These are phyloP conservation scores for Eulemur coronatus DNA, from an alignment of 2,797 vertebrate species.

Conservation along the genomic window DNA sequence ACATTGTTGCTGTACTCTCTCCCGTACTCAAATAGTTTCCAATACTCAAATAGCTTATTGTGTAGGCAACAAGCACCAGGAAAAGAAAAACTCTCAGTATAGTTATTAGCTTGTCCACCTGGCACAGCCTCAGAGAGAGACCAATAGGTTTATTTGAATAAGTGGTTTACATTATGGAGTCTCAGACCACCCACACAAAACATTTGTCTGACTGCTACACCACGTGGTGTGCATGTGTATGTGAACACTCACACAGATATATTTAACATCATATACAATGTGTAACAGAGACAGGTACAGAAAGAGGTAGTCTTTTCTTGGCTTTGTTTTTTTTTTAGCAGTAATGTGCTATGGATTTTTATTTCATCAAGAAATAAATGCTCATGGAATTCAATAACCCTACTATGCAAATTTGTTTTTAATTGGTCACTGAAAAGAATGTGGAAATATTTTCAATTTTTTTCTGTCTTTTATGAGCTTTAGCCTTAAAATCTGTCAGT, in stretches of 20 bases:
- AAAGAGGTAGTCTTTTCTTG: neutral
- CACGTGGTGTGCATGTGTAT: neutral
- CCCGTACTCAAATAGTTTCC: neutral
- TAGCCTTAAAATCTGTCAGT: neutral
- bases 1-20: neutral
- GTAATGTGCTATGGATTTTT: neutral
- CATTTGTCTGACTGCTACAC: neutral
- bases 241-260: neutral
- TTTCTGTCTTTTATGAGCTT: neutral
- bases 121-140: neutral
- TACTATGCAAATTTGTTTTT: neutral
- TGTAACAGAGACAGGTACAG: neutral
- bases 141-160: slow-evolving; percentile 35
- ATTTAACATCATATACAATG: neutral
- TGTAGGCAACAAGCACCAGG: neutral
- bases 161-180: neutral
- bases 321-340: neutral
- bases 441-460: neutral
- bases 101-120: neutral
- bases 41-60: neutral
- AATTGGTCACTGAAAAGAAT: neutral
- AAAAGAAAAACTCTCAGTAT: slow-evolving; percentile 21
- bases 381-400: neutral
- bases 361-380: neutral
- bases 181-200: neutral